Evolutionary conservation across 2,797 vertebrate genomes (phyloP).

Genomic region (Mionectes olivaceus): DNA sequence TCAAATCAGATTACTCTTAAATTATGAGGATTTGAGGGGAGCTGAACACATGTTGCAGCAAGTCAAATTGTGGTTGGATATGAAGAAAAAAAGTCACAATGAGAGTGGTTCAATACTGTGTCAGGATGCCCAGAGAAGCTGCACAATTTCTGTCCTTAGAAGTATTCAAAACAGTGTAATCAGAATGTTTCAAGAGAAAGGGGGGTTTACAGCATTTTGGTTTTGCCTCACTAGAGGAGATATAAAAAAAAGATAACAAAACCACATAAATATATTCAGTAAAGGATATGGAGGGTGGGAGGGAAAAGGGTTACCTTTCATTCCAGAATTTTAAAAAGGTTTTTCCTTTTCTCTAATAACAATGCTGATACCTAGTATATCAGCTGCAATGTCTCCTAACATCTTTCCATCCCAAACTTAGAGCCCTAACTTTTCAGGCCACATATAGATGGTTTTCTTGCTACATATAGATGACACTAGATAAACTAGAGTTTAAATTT

Average conservation of each 20-base stretch:
- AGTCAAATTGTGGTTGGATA: not conserved
- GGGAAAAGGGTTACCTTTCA: not conserved
- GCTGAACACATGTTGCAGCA: not conserved
- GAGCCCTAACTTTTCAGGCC: not conserved
- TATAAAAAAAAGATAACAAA: not conserved
- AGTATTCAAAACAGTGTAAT: not conserved
- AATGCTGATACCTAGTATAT: not conserved
- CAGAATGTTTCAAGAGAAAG: not conserved
- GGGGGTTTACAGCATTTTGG: fast-evolving
- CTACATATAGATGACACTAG: not conserved
- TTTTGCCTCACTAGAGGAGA: not conserved
- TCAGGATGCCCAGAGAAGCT: not conserved
- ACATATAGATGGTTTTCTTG: not conserved
- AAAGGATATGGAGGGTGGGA: not conserved
- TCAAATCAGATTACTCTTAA: not conserved
- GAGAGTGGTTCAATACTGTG: not conserved
- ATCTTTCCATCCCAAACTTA: not conserved
- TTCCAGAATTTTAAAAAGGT: not conserved
- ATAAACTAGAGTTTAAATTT: not conserved
- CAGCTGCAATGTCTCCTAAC: not conserved
- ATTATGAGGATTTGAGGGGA: not conserved
- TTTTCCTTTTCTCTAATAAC: not conserved
- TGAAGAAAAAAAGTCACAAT: not conserved
- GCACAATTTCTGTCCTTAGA: not conserved
- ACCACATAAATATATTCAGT: not conserved